A percentile compares a stretch with the other conserved stretches of the same genome.
Conservation (phyloP, 92 coral and sea anemone genomes). For the Bergia puertoricense region DNA sequence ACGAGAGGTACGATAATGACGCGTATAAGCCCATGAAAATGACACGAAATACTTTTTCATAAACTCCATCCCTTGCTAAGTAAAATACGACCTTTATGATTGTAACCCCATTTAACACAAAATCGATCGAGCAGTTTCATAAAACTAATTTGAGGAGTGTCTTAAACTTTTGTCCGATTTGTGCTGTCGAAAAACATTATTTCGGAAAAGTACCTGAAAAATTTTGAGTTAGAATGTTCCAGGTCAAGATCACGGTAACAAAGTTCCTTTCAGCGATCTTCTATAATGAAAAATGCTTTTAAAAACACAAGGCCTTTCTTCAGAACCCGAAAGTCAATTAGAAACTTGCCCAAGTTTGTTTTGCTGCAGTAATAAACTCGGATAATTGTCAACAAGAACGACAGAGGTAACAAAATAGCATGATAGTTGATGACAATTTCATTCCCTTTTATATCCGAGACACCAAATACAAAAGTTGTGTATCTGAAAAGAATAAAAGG, state of each 20-base stretch:
- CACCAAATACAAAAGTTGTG: background rate
- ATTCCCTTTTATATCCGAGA: background rate
- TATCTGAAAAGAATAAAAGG: background rate
- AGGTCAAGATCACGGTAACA: background rate
- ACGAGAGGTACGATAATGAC: constrained; percentile 6
- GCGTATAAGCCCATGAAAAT: background rate
- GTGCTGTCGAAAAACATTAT: constrained; percentile 7
- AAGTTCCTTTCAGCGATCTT: background rate
- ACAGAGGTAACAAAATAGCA: background rate
- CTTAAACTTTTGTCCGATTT: background rate
- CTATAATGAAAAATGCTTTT: background rate
- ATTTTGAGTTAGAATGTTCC: background rate
- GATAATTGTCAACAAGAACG: background rate
- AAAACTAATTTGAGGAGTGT: background rate
- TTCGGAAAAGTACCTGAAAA: constrained; percentile 8
- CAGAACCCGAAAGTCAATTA: background rate
- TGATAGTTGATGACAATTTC: background rate
- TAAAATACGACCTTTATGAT: background rate
- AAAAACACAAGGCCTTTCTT: background rate
- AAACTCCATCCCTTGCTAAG: background rate
- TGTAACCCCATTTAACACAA: background rate
- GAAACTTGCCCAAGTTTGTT: background rate
- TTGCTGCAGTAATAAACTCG: background rate
- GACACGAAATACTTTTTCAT: background rate
- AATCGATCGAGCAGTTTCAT: background rate